These are phyloP conservation scores for Scrobipalpa costella DNA, from an alignment of 2,888 invertebrate genomes.

Conservation along the genomic window DNA sequence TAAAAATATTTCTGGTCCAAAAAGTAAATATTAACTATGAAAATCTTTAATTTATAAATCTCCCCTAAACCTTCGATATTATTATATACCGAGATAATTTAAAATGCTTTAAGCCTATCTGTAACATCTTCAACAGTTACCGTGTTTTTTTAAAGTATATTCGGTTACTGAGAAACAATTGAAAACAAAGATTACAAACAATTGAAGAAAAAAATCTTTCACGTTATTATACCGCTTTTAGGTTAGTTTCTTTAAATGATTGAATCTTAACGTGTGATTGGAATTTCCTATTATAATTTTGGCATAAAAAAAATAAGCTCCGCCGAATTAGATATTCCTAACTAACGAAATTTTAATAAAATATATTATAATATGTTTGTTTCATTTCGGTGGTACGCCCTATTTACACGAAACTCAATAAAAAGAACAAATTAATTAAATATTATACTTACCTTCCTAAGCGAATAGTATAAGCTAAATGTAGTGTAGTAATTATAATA, in stretches of 20 bases:
- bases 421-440: background rate
- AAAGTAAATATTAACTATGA: conserved; percentile 2
- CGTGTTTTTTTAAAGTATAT: background rate
- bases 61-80: background rate
- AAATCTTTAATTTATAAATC: background rate
- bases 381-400: conserved; percentile 41
- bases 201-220: too few species aligned
- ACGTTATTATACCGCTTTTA: background rate
- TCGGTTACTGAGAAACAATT: too few species aligned
- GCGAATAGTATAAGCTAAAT: conserved; percentile 1
- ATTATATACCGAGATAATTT: background rate
- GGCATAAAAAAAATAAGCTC: background rate
- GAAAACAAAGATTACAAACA: too few species aligned
- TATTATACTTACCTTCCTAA: background rate
- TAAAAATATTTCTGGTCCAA: conserved; percentile 17
- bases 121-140: background rate
- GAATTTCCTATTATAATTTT: background rate
- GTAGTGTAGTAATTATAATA: background rate
- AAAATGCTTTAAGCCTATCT: background rate
- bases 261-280: background rate
- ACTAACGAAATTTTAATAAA: conserved; percentile 18
- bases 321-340: background rate
- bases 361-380: conserved; percentile 26
- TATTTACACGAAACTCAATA: conserved; percentile 27
- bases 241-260: background rate